These are phyloP conservation scores for Hyperoplus immaculatus DNA, from an alignment of 2,797 vertebrate species.

Conservation along the genomic window DNA sequence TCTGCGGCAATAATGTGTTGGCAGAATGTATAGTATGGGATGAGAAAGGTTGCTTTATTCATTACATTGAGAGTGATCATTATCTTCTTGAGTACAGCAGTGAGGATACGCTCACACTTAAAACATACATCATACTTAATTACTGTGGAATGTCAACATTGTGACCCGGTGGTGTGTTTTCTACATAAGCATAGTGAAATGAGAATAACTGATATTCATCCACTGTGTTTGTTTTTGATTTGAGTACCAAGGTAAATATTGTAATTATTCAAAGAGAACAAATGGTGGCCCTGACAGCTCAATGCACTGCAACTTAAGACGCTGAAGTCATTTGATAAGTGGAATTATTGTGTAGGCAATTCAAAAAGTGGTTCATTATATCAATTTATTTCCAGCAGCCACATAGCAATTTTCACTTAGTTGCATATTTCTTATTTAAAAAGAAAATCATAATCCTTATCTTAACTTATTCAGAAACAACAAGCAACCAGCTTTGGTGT, in stretches of 20 bases:
- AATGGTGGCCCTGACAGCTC: neutral
- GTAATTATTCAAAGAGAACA: neutral
- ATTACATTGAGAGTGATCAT: conserved; percentile 2
- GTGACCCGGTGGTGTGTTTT: neutral
- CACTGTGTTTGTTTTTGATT: neutral
- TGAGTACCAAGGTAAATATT: neutral
- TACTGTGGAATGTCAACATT: conserved; percentile 1
- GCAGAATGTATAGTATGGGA: neutral
- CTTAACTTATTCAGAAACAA: neutral
- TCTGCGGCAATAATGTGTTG: conserved; percentile 53
- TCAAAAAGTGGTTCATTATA: neutral
- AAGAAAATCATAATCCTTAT: neutral
- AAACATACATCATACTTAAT: neutral
- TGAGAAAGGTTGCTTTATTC: conserved; percentile 4
- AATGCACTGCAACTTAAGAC: too few relatives aligned
- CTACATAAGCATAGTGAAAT: neutral
- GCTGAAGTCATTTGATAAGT: neutral
- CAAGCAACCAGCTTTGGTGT: too few relatives aligned
- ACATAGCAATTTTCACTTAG: neutral
- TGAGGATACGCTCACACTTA: neutral
- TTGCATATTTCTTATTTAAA: too few relatives aligned
- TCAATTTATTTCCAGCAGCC: neutral
- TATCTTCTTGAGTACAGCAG: neutral
- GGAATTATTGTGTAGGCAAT: neutral
- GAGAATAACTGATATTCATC: neutral